Evolutionary conservation across 2,797 vertebrate genomes (phyloP), one percentile per base, ranked within the genome.

Genomic region (Trematomus bernacchii): DNA sequence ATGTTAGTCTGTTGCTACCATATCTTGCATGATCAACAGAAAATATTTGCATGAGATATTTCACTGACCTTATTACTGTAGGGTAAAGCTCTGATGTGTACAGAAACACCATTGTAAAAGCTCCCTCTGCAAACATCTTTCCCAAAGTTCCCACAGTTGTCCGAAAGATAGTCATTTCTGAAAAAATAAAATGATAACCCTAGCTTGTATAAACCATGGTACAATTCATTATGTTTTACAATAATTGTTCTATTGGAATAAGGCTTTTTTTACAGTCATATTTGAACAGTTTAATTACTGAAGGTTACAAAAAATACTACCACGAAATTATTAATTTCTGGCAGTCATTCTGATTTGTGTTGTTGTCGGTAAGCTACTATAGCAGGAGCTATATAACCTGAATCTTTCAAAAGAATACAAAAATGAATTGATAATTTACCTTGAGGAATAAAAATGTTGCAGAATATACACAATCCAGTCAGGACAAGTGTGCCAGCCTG

Each of bases 21-120:
- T 27, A 27, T 27, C 27, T 5, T 27, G 27, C 27, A 27, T 27
- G 27, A 27, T 27, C 27, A 27, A 27, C 27, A 27, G 27, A 5
- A 27, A 27, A 5, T 27, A 27, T 27, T 27, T 27, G 27, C 27
- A 27, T 27, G 12, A 19, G 8, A 40, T 37, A 71, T 43, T 50
- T 59, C 27, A 79, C 87, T 89, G 85, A 97, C 97, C 96, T 96
- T 80, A 97, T 85, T 7, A 97, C 92, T 0, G 96, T 97, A 7
- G 97, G 97, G 66, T 94, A 97, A 55, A 98, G 90, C 81, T 98
- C 97, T 0, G 94, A 89, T 30, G 96, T 96, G 86, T 96, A 96
- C 67, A 98, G 81, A 86, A 66, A 96, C 53, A 94, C 69, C 0
- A 85, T 94, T 1, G 94, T 96, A 85, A 97, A 97, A 4, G 96